Conservation (phyloP, 2,113 vertebrate species). For the Paedocypris sp. region DNA sequence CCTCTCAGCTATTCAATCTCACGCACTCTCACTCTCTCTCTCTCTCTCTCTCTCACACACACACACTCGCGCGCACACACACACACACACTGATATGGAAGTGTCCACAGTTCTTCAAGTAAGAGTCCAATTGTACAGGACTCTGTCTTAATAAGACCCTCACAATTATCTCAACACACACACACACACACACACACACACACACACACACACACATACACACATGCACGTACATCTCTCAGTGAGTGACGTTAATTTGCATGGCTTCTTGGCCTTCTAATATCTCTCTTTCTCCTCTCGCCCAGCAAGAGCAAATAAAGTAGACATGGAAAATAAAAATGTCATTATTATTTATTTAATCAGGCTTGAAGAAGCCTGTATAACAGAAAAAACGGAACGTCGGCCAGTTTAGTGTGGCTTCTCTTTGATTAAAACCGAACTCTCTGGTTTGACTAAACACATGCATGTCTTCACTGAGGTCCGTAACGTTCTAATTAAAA, state of each 20-base stretch:
- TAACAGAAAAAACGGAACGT: constrained; percentile 31
- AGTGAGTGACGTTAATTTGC: constrained; percentile 72
- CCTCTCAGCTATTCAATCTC: too few relatives aligned
- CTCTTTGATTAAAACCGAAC: constrained; percentile 16
- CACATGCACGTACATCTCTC: too few relatives aligned
- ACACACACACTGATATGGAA: constrained; percentile 8
- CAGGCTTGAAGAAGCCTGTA: constrained; percentile 36
- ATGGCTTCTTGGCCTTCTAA: constrained; percentile 62
- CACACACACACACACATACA: constrained; percentile 17
- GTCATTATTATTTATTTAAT: constrained; percentile 42
- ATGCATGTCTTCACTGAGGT: too few relatives aligned
- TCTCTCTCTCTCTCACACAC: too few relatives aligned
- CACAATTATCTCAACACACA: constrained; percentile 21
- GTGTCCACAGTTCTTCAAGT: not conserved
- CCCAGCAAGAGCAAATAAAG: constrained; percentile 33
- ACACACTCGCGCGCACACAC: not conserved
- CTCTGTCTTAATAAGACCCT: constrained; percentile 29
- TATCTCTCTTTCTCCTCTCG: constrained; percentile 49
- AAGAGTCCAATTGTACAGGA: not conserved
- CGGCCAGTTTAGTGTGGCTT: constrained; percentile 33
- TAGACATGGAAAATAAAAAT: constrained; percentile 38
- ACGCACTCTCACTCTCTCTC: not conserved
- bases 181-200: too few relatives aligned
- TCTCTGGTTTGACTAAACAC: not conserved
- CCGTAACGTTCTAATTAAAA: too few relatives aligned